Evolutionary conservation across 2,888 invertebrate genomes (phyloP).

Genomic region (Phasia obesa): DNA sequence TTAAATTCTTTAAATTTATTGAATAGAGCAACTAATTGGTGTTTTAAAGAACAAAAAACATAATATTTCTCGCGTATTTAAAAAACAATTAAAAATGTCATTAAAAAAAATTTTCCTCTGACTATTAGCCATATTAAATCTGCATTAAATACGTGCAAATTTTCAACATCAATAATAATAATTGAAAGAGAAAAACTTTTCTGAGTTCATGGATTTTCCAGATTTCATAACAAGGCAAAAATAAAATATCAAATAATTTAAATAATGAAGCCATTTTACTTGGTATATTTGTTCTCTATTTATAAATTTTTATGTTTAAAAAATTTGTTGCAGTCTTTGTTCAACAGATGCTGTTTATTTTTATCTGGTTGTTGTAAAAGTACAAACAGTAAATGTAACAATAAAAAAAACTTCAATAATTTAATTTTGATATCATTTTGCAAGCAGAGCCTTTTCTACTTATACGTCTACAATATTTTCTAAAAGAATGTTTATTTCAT

Average conservation of each 20-base stretch:
- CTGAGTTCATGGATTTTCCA: no score
- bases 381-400: background rate
- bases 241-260: slow-evolving; percentile 5
- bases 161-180: no score
- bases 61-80: no score
- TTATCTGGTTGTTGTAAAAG: background rate
- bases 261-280: background rate
- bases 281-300: background rate
- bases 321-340: background rate
- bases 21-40: no score
- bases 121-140: no score
- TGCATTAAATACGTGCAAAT: no score
- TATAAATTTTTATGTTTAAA: background rate
- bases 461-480: background rate
- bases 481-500: slow-evolving; percentile 5
- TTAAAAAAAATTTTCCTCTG: no score
- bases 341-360: background rate
- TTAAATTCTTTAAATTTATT: no score
- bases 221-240: background rate
- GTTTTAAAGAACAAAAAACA: no score
- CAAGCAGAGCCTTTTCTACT: slow-evolving; percentile 24
- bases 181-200: no score
- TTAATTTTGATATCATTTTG: slow-evolving; percentile 52
- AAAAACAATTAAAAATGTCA: no score
- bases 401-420: slow-evolving; percentile 41